Evolutionary conservation across 2,797 vertebrate species (phyloP).

Genomic region (Lepilemur ruficaudatus): DNA sequence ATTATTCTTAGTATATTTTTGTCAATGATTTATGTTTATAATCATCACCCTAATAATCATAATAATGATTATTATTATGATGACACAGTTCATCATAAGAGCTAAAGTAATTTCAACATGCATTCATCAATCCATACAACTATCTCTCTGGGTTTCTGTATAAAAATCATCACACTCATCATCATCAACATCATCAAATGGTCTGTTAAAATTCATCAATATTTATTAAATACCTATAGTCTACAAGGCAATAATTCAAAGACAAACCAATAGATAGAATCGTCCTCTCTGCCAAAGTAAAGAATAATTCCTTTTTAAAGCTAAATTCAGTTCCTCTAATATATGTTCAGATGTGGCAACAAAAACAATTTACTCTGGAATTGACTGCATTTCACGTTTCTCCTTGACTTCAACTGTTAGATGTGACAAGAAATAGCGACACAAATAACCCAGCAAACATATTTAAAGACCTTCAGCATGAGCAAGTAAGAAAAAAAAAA

Average conservation of each 20-base stretch:
- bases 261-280: background rate
- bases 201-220: constrained; percentile 32
- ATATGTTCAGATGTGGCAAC: background rate
- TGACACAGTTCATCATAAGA: background rate
- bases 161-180: background rate
- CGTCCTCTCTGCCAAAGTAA: background rate
- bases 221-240: background rate
- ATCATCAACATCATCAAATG: background rate
- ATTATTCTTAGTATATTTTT: background rate
- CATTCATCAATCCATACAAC: constrained; percentile 4
- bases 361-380: constrained; percentile 20
- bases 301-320: background rate
- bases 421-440: background rate
- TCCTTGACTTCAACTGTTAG: background rate
- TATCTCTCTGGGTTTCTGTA: background rate
- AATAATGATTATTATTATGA: background rate
- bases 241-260: background rate
- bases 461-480: background rate
- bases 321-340: background rate
- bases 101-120: background rate
- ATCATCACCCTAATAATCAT: background rate
- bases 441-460: background rate
- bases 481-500: background rate
- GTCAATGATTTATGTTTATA: constrained; percentile 25
- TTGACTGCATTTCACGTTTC: background rate